Conservation (phyloP, 2,113 vertebrate species). For the Lichenostomus cassidix region DNA sequence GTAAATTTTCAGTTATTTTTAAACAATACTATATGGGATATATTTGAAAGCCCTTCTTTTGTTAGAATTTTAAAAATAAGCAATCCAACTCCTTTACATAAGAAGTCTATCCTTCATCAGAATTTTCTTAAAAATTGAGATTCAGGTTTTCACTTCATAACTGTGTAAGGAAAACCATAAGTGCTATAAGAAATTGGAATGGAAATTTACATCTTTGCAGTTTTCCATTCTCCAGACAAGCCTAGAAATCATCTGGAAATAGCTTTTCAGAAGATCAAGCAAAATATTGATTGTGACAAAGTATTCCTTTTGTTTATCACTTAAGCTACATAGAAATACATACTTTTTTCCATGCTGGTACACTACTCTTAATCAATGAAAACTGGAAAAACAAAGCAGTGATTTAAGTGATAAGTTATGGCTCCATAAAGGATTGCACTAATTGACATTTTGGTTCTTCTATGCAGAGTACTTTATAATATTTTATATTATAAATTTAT, state of each 20-base stretch:
- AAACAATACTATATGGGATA: background rate
- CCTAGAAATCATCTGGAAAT: background rate
- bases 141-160: background rate
- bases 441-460: background rate
- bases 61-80: background rate
- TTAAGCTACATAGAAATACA: background rate
- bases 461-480: background rate
- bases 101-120: background rate
- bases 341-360: background rate
- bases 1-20: background rate
- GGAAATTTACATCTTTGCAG: background rate
- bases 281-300: background rate
- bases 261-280: background rate
- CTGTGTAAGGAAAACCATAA: background rate
- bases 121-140: background rate
- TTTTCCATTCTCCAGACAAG: background rate
- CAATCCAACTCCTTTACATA: background rate
- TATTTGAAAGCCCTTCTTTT: background rate
- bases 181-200: background rate
- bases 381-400: background rate
- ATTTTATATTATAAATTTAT: background rate
- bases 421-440: background rate
- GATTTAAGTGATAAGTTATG: background rate
- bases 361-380: background rate
- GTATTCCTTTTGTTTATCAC: background rate